Conservation (phyloP, 2,797 vertebrate species). For the Amniataba percoides region DNA sequence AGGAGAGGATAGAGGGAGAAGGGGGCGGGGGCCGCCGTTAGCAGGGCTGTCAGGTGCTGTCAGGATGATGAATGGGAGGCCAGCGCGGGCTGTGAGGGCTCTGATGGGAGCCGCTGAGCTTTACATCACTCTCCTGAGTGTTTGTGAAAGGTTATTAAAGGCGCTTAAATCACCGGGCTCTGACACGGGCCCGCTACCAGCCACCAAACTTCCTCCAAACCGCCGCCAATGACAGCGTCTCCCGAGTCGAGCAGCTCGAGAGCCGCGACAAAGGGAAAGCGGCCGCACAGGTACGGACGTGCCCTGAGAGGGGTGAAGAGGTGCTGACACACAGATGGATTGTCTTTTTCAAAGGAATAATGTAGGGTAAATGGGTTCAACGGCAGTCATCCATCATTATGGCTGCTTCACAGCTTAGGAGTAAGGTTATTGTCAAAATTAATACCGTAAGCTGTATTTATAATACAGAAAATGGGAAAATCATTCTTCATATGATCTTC, state of each 20-base stretch:
- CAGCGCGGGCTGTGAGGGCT: slow-evolving; percentile 74
- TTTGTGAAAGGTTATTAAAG: slow-evolving; percentile 89
- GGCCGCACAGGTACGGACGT: slow-evolving; percentile 21
- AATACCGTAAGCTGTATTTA: slow-evolving; percentile 3
- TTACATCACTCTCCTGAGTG: slow-evolving; percentile 82
- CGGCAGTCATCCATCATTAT: slow-evolving; percentile 71
- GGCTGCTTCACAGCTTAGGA: slow-evolving; percentile 22
- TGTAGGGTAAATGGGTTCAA: slow-evolving; percentile 70
- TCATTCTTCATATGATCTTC: not conserved
- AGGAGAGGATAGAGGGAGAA: slow-evolving; percentile 56
- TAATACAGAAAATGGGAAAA: not conserved
- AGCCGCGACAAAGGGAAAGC: slow-evolving; percentile 27
- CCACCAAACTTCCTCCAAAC: slow-evolving; percentile 65
- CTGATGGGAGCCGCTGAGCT: slow-evolving; percentile 80
- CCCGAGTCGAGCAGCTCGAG: slow-evolving; percentile 12
- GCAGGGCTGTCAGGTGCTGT: slow-evolving; percentile 76
- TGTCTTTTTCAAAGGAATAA: slow-evolving; percentile 62
- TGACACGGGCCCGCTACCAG: slow-evolving; percentile 53
- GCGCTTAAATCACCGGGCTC: slow-evolving; percentile 77
- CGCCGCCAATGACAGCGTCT: slow-evolving; percentile 32
- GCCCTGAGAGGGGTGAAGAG: slow-evolving; percentile 30
- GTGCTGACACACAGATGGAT: slow-evolving; percentile 51
- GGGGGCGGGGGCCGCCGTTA: slow-evolving; percentile 48
- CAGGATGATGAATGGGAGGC: slow-evolving; percentile 83
- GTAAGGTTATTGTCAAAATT: slow-evolving; percentile 35